Base-by-base conservation (phyloP, 2,113 vertebrate species). In the Crypturellus undulatus region DNA sequence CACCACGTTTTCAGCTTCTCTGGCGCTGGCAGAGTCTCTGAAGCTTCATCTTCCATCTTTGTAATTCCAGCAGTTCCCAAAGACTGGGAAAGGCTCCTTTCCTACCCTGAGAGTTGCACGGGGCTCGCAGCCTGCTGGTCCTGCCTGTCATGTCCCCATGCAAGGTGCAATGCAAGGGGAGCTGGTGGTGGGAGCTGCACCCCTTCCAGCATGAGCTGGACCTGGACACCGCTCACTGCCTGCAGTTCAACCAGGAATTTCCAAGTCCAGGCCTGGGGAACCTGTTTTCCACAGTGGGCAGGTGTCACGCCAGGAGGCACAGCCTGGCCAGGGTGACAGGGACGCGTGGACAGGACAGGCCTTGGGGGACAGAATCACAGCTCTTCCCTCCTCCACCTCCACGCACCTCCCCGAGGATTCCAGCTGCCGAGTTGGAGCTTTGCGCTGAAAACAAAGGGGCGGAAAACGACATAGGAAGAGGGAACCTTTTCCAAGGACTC, bases 111-210 rank as follows among this genome's bases (percentile, higher is more conserved):
- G 36, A 4, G 65, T 19, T 16, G 24, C 36, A 52, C 30, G 28
- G 17, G 54, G 26, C 17, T 16, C 34, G 38, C 1, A 5, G 26
- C 54, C 16, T 10, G 28, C 28, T 18, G 28, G 28, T 32, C 54
- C 28, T 32, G 54, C 30, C 16, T 30, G 32, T 32, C 28, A 6
- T 19, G 17, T 59, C 69, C n/a, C 68, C 24, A 3, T 4, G 10
- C 3, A 72, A 32, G 1, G 3, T 0, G 1, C 7, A 11, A 20
- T 34, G 12, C 3, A 4, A 12, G 0, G 43, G 51, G 20, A n/a
- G 38, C 0, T 34, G 34, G 12, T 13, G 49, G 3, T 8, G 52
- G 34, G 25, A 76, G 14, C 43, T n/a, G 73, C 38, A 65, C 6
- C 12, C 5, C 6, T 49, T 19, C 34, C 69, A 58, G 45, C 7